phyloP scores from a whole-genome alignment of 2,797 vertebrate species.

The Cuculus canorus region DNA sequence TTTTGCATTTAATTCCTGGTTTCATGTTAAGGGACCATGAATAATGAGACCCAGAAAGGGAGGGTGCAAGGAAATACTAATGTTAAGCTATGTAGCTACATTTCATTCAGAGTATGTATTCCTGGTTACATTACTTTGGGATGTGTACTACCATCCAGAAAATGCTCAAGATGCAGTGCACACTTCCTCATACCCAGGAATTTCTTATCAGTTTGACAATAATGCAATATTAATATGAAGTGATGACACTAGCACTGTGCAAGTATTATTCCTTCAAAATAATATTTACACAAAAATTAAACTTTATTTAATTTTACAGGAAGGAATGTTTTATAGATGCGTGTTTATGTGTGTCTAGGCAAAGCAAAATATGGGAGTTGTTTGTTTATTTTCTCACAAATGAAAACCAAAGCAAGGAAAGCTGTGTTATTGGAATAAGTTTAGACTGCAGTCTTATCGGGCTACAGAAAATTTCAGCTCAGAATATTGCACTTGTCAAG shows the following conservation, averaged over 20 bases:
- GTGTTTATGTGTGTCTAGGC: neutral
- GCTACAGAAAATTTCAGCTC: constrained; percentile 55
- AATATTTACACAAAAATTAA: constrained; percentile 74
- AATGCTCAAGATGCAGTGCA: constrained; percentile 55
- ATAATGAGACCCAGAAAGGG: neutral
- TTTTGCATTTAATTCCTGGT: neutral
- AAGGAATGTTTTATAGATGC: neutral
- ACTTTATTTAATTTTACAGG: constrained; percentile 45
- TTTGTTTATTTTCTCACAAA: constrained; percentile 48
- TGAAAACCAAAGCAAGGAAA: constrained; percentile 43
- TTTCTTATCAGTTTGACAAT: constrained; percentile 66
- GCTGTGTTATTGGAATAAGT: neutral
- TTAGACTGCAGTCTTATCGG: constrained; percentile 21
- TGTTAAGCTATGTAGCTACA: neutral
- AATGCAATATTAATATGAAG: constrained; percentile 67
- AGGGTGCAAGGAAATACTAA: neutral
- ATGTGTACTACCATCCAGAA: neutral
- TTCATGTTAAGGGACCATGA: neutral
- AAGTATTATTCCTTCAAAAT: constrained; percentile 48
- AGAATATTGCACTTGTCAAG: constrained; percentile 73
- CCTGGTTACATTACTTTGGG: neutral
- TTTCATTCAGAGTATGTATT: neutral
- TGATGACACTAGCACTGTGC: constrained; percentile 24
- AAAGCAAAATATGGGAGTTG: neutral
- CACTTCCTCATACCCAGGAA: constrained; percentile 51